Percentiles rank a stretch among this genome's conserved stretches.
Conservation (phyloP, 2,797 vertebrate genomes). For the Fistularia commersonii region DNA sequence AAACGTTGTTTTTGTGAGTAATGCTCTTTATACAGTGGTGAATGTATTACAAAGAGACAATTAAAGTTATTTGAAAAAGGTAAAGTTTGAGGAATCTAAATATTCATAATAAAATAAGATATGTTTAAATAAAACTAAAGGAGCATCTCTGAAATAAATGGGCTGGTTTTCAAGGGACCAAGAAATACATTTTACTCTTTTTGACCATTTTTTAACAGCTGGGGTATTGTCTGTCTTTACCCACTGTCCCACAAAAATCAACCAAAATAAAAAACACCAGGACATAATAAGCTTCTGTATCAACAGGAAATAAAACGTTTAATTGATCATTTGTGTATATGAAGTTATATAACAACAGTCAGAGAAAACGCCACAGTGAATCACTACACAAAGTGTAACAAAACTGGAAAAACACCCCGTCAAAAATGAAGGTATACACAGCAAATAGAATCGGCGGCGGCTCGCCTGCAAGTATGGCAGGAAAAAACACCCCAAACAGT, state of each 20-base stretch:
- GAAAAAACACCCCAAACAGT: slow-evolving; percentile 95
- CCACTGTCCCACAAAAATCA: not conserved
- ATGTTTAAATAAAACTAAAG: too few relatives aligned
- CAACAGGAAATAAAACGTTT: slow-evolving; percentile 99
- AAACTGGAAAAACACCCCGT: slow-evolving; percentile 97
- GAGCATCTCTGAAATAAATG: too few relatives aligned
- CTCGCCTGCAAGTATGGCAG: slow-evolving; percentile 91
- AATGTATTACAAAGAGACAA: too few relatives aligned
- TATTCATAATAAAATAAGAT: too few relatives aligned
- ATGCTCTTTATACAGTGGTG: too few relatives aligned
- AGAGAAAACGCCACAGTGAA: slow-evolving; percentile 97
- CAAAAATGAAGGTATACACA: slow-evolving; percentile 98
- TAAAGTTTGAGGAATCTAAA: too few relatives aligned
- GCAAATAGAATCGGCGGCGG: slow-evolving; percentile 90
- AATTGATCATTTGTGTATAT: slow-evolving; percentile 99
- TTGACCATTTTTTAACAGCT: too few relatives aligned
- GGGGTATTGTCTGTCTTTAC: not conserved
- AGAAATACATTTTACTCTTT: too few relatives aligned
- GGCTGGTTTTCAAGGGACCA: too few relatives aligned
- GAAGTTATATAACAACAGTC: slow-evolving; percentile 99
- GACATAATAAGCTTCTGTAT: slow-evolving; percentile 73
- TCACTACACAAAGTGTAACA: slow-evolving; percentile 99
- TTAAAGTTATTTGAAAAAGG: too few relatives aligned
- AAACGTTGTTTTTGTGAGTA: too few relatives aligned
- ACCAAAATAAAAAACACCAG: slow-evolving; percentile 22